Base-by-base conservation (phyloP, 2,113 vertebrate species). In the Holacanthus passer region DNA sequence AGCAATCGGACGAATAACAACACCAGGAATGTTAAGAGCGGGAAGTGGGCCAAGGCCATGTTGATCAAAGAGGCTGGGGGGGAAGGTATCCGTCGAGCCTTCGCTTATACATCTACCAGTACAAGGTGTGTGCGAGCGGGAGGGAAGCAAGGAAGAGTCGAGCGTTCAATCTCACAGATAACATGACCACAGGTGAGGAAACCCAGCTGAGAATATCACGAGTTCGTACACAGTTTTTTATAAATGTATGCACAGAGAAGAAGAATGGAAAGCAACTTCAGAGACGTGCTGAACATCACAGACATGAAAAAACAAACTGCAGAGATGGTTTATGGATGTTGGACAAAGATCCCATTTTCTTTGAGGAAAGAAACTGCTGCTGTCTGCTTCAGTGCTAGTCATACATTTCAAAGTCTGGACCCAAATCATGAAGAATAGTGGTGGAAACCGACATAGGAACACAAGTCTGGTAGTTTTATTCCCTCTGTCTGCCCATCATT, bases 171-270 rank as follows among this genome's bases (percentile, higher is more conserved):
- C 64, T 77, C 50, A 67, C 27, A 24, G 56, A 75, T 52, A 74
- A 76, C 37, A 77, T 39, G 60, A 71, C 75, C 47, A 37, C 65
- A 74, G 65, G 82, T 48, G 69, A 87, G 77, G 75, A 71, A 72
- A 13, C 12, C 75, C 68, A 70, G 81, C 73, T 32, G 73, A 75
- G 77, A 80, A 60, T 59, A 27, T 29, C 68, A 39, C 2, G 48
- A 81, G 77, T 69, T 86, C 71, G 69, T 59, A 45, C 53, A 22
- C 74, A 48, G 62, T 37, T 37, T 71, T 72, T 88, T 22, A 87
- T 91, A 59, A 78, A 93, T 87, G 39, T 84, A 84, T 88, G 78
- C 24, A 88, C 89, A 65, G 32, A 73, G 55, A 37, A 55, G 70
- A 82, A 59, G 43, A 80, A 60, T 52, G 37, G 41, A 45, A 32